Evolutionary conservation across 2,113 vertebrate genomes (phyloP).

Genomic region (Hyperopisus bebe): DNA sequence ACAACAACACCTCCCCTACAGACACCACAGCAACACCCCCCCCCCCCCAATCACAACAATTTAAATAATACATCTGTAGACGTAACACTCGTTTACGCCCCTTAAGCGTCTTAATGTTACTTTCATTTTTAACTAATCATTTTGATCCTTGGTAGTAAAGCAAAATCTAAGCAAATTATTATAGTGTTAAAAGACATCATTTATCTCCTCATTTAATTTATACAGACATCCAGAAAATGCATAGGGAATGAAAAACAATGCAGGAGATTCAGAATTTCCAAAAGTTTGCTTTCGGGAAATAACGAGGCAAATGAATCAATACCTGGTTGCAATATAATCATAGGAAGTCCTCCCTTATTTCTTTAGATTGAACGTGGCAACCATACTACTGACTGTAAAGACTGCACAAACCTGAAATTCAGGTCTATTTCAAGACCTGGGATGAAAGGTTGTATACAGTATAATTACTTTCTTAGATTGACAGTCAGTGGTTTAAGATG

Average conservation of each 20-base stretch:
- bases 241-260: slow-evolving; percentile 26
- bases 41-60: not conserved
- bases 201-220: slow-evolving; percentile 27
- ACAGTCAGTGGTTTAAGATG: not conserved
- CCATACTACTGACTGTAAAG: not conserved
- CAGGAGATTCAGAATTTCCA: slow-evolving; percentile 27
- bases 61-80: slow-evolving; percentile 14
- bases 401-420: not conserved
- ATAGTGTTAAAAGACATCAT: slow-evolving; percentile 23
- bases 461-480: not conserved
- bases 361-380: not conserved
- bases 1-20: not conserved
- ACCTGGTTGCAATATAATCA: slow-evolving; percentile 38
- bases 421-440: not conserved
- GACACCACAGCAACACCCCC: not conserved
- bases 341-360: not conserved
- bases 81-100: not conserved
- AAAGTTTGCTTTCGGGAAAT: not conserved
- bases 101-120: not conserved
- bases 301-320: slow-evolving; percentile 30
- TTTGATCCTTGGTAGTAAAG: slow-evolving; percentile 27
- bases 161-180: slow-evolving; percentile 26
- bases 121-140: slow-evolving; percentile 25
- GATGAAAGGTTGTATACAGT: not conserved
- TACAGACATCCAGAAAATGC: slow-evolving; percentile 21